These are phyloP conservation scores for Trichogramma pretiosum DNA, from an alignment of 1,140 invertebrate species.

Conservation along the genomic window DNA sequence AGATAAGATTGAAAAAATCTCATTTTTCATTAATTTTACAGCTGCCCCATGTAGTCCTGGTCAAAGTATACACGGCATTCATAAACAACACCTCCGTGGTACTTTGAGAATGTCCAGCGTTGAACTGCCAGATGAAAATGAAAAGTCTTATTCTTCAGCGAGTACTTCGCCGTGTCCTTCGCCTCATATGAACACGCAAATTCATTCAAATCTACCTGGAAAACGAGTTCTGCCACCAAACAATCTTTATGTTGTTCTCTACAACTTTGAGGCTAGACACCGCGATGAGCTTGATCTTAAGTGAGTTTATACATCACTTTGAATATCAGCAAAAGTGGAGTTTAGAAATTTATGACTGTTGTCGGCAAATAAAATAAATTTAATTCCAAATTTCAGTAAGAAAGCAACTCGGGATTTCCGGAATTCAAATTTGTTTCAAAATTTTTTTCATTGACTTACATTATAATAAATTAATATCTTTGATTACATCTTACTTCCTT, in stretches of 20 bases:
- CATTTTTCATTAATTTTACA: too few relatives aligned
- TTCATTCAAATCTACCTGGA: constrained; percentile 36
- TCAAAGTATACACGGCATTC: constrained; percentile 33
- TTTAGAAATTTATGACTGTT: too few relatives aligned
- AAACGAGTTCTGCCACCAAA: constrained; percentile 64
- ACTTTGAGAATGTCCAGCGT: constrained; percentile 85
- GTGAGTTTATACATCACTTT: constrained; percentile 39
- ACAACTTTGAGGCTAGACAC: constrained; percentile 90
- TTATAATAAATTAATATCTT: too few relatives aligned
- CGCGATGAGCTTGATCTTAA: constrained; percentile 89
- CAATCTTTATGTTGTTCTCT: constrained; percentile 88
- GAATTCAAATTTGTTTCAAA: too few relatives aligned
- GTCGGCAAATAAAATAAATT: too few relatives aligned
- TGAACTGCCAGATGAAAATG: constrained; percentile 83
- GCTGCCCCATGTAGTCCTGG: constrained; percentile 83
- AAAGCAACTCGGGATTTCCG: too few relatives aligned
- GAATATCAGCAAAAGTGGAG: not conserved
- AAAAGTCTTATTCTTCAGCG: constrained; percentile 82
- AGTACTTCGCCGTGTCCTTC: constrained; percentile 88
- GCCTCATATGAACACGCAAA: constrained; percentile 49
- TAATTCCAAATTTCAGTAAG: too few relatives aligned
- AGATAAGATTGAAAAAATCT: too few relatives aligned
- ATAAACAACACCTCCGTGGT: constrained; percentile 45
- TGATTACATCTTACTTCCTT: too few relatives aligned
- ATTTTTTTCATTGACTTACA: too few relatives aligned